Conservation (phyloP, 30 jellyfish, hydroid and myxozoan species). For the Cassiopea xamachana region DNA sequence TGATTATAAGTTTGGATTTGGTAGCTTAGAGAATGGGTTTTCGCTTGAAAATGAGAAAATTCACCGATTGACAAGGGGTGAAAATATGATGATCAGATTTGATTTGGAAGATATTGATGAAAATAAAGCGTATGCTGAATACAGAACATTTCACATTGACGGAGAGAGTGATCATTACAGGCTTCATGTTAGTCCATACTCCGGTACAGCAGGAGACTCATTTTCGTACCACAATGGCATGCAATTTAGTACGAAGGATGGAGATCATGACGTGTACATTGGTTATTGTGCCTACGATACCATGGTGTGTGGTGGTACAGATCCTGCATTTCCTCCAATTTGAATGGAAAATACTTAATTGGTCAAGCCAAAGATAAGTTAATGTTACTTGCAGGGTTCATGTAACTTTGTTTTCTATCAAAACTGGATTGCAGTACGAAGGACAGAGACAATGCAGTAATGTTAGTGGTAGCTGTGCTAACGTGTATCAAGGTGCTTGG, state of each 20-base stretch:
- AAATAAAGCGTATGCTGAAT: conserved; percentile 44
- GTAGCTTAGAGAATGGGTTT: conserved; percentile 17
- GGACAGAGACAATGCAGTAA: too few relatives aligned
- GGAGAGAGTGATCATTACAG: conserved; percentile 12
- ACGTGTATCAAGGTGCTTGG: background rate
- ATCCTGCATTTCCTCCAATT: too few relatives aligned
- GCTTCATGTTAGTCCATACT: background rate
- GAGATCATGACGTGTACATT: background rate
- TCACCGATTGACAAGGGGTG: conserved; percentile 18
- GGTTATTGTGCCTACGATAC: too few relatives aligned
- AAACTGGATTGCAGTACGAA: too few relatives aligned
- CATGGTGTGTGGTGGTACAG: too few relatives aligned
- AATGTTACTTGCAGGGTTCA: too few relatives aligned
- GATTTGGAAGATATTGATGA: conserved; percentile 34
- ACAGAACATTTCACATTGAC: conserved; percentile 20
- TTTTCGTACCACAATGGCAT: background rate
- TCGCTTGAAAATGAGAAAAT: conserved; percentile 57
- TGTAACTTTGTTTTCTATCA: too few relatives aligned
- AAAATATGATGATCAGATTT: conserved; percentile 28
- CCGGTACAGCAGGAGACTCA: conserved; percentile 39
- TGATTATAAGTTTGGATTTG: conserved; percentile 49
- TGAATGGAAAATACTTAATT: too few relatives aligned
- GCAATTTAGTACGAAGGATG: conserved; percentile 8
- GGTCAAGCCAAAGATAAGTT: too few relatives aligned
- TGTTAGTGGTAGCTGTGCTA: background rate